Conservation (phyloP, 92 coral and sea anemone genomes). For the Phenganax stokvisi region DNA sequence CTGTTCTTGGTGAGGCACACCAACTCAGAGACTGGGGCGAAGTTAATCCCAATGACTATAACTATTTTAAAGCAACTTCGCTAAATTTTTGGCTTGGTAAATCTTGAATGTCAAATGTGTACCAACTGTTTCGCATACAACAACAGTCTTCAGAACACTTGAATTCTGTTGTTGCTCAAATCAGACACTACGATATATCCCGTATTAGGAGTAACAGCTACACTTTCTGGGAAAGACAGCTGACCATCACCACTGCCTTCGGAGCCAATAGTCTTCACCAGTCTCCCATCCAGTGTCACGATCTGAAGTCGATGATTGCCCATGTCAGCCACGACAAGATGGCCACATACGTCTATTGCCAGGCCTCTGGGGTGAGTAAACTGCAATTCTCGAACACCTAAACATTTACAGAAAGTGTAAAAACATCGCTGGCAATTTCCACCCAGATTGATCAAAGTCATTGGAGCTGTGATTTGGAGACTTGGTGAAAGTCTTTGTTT, state of each 20-base stretch:
- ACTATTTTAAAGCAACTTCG: too few species aligned
- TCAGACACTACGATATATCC: slow-evolving; percentile 98
- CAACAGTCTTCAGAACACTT: slow-evolving; percentile 56
- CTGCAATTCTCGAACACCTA: slow-evolving; percentile 57
- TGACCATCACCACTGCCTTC: slow-evolving; percentile 99
- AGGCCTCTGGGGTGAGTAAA: slow-evolving; percentile 95
- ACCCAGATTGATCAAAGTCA: too few species aligned
- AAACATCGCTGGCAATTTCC: too few species aligned
- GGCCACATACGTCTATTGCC: slow-evolving; percentile 90
- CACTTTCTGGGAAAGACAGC: slow-evolving; percentile 98
- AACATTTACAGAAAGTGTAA: too few species aligned
- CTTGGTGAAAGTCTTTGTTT: too few species aligned
- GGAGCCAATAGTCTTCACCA: slow-evolving; percentile 88
- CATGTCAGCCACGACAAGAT: slow-evolving; percentile 91
- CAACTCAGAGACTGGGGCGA: too few species aligned
- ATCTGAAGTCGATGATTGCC: slow-evolving; percentile 96
- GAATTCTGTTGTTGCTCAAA: slow-evolving; percentile 89
- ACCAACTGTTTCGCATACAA: neutral
- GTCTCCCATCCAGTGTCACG: slow-evolving; percentile 69
- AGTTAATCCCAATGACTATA: too few species aligned
- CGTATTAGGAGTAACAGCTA: slow-evolving; percentile 98
- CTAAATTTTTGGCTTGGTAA: neutral
- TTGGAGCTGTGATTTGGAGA: too few species aligned
- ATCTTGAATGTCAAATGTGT: neutral
- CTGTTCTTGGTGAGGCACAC: too few species aligned